Conservation (phyloP, 1,140 invertebrate species). For the Cyclargus thomasi region DNA sequence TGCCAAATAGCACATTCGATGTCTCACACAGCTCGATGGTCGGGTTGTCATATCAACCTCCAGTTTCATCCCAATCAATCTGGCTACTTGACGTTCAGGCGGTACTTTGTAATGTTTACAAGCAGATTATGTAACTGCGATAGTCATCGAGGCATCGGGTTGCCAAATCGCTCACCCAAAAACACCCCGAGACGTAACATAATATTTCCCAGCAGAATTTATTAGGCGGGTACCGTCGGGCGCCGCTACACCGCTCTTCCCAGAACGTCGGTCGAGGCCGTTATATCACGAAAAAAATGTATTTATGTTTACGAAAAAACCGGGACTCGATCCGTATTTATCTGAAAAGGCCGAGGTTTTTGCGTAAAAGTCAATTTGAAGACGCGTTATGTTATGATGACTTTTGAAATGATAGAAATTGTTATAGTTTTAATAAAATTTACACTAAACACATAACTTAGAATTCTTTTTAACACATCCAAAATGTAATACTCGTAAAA, state of each 20-base stretch:
- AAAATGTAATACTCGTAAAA: too few species aligned
- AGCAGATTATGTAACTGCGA: conserved; percentile 7
- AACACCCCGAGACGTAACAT: conserved; percentile 67
- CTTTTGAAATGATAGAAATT: not conserved
- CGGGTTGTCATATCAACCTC: too few species aligned
- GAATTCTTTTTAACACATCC: too few species aligned
- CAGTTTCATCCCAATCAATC: too few species aligned
- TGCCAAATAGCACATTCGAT: too few species aligned
- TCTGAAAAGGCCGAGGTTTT: conserved; percentile 58
- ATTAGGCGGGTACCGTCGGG: conserved; percentile 53
- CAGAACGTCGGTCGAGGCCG: conserved; percentile 65
- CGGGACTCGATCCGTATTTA: conserved; percentile 62
- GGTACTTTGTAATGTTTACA: not conserved
- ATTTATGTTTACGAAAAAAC: conserved; percentile 71
- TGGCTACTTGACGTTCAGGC: not conserved
- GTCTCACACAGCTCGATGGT: too few species aligned
- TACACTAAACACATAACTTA: not conserved
- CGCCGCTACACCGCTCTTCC: conserved; percentile 67
- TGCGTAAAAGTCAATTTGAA: conserved; percentile 8
- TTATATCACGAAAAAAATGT: conserved; percentile 69
- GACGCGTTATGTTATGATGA: not conserved
- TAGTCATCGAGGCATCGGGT: conserved; percentile 41
- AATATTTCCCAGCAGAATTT: conserved; percentile 74
- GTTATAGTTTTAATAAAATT: not conserved
- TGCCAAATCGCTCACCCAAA: conserved; percentile 58